phyloP scores from a whole-genome alignment of 2,888 invertebrate genomes.

The Dynastes grantii region DNA sequence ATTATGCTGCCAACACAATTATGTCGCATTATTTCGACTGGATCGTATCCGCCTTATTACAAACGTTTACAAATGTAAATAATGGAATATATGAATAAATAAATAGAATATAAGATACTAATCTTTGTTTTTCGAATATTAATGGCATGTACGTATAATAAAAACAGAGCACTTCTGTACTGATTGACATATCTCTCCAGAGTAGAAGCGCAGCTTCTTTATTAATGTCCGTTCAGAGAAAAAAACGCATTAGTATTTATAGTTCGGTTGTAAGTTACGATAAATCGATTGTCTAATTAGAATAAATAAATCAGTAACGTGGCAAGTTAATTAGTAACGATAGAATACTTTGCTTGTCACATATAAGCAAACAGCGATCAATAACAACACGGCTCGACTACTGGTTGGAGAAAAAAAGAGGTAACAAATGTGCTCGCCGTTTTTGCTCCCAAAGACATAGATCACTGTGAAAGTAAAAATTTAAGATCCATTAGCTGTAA shows the following conservation, averaged over 20 bases:
- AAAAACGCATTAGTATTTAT: slow-evolving; percentile 17
- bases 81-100: slow-evolving; percentile 43
- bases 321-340: slow-evolving; percentile 33
- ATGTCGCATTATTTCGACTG: slow-evolving; percentile 9
- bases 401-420: slow-evolving; percentile 6
- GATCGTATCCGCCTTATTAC: slow-evolving; percentile 15
- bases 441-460: slow-evolving; percentile 31
- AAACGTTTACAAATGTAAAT: slow-evolving; percentile 42
- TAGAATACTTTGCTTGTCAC: slow-evolving; percentile 16
- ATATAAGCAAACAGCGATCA: slow-evolving; percentile 35
- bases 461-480: slow-evolving; percentile 45
- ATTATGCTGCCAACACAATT: slow-evolving; percentile 26
- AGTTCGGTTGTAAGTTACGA: slow-evolving; percentile 15
- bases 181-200: slow-evolving; percentile 30
- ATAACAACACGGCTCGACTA: not conserved
- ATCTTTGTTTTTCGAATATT: slow-evolving; percentile 39
- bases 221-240: not conserved
- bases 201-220: not conserved
- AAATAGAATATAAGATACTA: slow-evolving; percentile 41
- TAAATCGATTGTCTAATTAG: slow-evolving; percentile 28
- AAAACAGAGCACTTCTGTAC: slow-evolving; percentile 13
- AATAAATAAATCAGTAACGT: slow-evolving; percentile 38
- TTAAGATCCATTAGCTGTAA: slow-evolving; percentile 47
- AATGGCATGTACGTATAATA: slow-evolving; percentile 18
- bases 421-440: not conserved